A percentile compares a stretch with the other conserved stretches of the same genome.
Evolutionary conservation across 2,888 invertebrate genomes (phyloP).

Genomic region (Stenolophus ochropezus): DNA sequence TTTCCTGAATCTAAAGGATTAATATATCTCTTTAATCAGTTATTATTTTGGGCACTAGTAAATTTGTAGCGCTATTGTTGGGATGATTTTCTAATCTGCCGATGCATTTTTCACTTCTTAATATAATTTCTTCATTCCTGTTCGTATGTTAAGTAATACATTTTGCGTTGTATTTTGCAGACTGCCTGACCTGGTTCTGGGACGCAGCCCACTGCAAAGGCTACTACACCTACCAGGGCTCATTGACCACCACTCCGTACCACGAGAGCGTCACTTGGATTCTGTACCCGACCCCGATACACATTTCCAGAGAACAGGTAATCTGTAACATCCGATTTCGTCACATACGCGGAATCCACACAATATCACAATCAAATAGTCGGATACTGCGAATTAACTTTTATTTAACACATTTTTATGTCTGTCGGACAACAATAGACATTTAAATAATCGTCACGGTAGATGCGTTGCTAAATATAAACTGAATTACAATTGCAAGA

Average conservation of each 20-base stretch:
- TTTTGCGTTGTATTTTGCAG: conserved; percentile 69
- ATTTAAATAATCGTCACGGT: conserved; percentile 38
- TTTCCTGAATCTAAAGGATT: too few species aligned
- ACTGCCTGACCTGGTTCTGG: conserved; percentile 82
- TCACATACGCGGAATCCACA: too few species aligned
- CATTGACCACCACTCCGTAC: conserved; percentile 83
- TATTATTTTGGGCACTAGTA: too few species aligned
- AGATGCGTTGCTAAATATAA: background rate
- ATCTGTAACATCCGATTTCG: conserved; percentile 46
- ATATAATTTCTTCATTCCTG: too few species aligned
- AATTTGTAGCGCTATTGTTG: too few species aligned
- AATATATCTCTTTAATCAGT: too few species aligned
- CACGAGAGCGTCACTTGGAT: conserved; percentile 86
- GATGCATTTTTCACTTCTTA: too few species aligned
- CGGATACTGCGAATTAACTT: conserved; percentile 24
- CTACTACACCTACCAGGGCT: conserved; percentile 84
- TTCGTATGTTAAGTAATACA: background rate
- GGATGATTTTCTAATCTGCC: too few species aligned
- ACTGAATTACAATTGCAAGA: background rate
- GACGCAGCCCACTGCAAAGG: conserved; percentile 80
- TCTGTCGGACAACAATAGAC: conserved; percentile 19
- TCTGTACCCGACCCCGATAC: conserved; percentile 81
- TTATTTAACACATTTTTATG: conserved; percentile 13
- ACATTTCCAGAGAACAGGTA: conserved; percentile 81
- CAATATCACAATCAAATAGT: background rate